Conservation (phyloP, 2,888 invertebrate species). For the Lasioglossum morio region DNA sequence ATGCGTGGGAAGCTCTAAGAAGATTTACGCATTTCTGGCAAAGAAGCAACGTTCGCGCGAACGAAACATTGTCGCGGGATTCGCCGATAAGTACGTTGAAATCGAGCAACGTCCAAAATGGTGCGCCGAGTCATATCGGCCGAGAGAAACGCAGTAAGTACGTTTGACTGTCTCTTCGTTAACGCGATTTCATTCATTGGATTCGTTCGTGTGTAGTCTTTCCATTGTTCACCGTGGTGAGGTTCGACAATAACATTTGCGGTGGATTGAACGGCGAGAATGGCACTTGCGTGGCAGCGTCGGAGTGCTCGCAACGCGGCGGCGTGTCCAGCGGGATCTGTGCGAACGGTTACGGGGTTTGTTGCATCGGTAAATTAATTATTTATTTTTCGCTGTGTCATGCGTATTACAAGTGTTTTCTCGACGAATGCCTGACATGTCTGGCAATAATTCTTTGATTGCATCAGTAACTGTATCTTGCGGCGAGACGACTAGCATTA, state of each 20-base stretch:
- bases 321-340: constrained; percentile 92
- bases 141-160: constrained; percentile 67
- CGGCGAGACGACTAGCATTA: constrained; percentile 91
- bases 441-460: background rate
- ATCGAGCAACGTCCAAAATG: constrained; percentile 23
- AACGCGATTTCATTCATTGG: background rate
- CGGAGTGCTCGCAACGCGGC: constrained; percentile 90
- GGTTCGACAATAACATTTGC: constrained; percentile 92
- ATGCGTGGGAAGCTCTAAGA: constrained; percentile 55
- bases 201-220: constrained; percentile 87
- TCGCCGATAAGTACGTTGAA: constrained; percentile 23
- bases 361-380: constrained; percentile 88
- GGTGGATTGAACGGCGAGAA: constrained; percentile 91
- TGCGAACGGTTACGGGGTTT: constrained; percentile 91
- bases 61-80: constrained; percentile 13
- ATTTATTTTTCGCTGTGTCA: background rate
- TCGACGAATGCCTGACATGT: no score
- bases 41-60: constrained; percentile 18
- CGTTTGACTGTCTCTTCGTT: background rate
- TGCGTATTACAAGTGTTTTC: background rate
- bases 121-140: constrained; percentile 9
- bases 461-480: constrained; percentile 91
- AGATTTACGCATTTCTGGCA: constrained; percentile 59
- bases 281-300: constrained; percentile 91
- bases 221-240: constrained; percentile 92